Evolutionary conservation across 2,113 vertebrate species (phyloP), one percentile per base, ranked within the genome.

Genomic region (Alexandromys fortis): DNA sequence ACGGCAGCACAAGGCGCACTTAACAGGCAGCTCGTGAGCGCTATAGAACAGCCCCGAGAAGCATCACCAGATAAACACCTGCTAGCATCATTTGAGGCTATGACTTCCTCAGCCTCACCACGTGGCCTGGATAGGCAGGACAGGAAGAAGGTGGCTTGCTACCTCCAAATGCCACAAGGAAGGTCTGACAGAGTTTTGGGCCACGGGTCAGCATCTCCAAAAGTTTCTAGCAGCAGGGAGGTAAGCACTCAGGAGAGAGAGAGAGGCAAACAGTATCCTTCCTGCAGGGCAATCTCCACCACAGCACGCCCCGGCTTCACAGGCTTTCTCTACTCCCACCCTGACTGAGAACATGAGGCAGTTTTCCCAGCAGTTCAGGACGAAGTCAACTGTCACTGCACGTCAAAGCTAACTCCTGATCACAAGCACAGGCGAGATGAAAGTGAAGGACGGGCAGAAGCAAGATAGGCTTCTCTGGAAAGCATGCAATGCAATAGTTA

Each of bases 311-410:
- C 13, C 1, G 4, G 86, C 49, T 63, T 89, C 38, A 81, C 68
- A 83, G 16, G 65, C 83, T 52, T 35, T 52, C 83, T 94, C 87
- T 63, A 30, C 72, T 86, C 90, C 92, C 35, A 92, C 79, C 65
- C 52, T 28, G 88, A 79, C 81, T 83, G 92, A 83, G 83, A 86
- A 45, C 94, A 87, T 76, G 11, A 94, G 65, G 89, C 78, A 92
- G 77, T 97, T 93, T 89, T 77, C 95, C 94, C 81, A 68, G 89
- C 30, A n/a, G 86, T 72, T 97, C 93, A 94, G 96, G 85, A 96
- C 96, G 72, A 98, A 97, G 91, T 93, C 92, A 95, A 75, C 88
- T 55, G 79, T 88, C 92, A 92, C 89, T 73, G 82, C 52, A 82
- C 42, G 35, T 85, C 67, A 82, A 90, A 92, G 88, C 75, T 94